A percentile compares a stretch with the other conserved stretches of the same genome.
Conservation (phyloP, 92 coral and sea anemone species). For the Parazoanthus darwini region DNA sequence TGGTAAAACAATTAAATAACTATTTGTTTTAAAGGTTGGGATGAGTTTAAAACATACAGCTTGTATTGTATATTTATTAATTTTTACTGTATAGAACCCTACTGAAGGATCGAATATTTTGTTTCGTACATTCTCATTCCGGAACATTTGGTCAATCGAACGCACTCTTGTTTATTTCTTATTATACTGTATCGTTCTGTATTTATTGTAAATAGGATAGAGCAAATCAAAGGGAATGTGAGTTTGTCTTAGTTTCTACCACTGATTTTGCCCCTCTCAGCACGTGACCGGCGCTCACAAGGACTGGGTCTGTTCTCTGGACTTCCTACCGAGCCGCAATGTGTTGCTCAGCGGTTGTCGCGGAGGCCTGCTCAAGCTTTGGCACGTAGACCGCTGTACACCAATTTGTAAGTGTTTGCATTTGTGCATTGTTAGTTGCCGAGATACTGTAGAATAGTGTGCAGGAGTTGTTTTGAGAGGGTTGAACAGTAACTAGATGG, state of each 20-base stretch:
- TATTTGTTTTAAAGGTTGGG: too few species aligned
- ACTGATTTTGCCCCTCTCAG: constrained; percentile 36
- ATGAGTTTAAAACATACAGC: too few species aligned
- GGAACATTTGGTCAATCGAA: background rate
- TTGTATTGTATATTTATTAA: too few species aligned
- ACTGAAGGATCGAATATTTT: too few species aligned
- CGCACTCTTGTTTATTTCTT: background rate
- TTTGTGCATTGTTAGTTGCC: background rate
- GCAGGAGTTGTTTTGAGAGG: background rate
- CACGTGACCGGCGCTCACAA: constrained; percentile 92
- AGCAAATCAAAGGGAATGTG: background rate
- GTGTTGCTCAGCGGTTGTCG: constrained; percentile 98
- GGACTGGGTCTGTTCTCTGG: constrained; percentile 98
- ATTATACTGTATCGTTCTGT: background rate
- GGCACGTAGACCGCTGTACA: constrained; percentile 87
- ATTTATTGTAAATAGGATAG: background rate
- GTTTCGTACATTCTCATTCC: too few species aligned
- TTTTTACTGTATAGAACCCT: too few species aligned
- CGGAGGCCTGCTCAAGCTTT: constrained; percentile 85
- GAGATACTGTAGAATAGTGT: background rate
- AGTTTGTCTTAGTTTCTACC: background rate
- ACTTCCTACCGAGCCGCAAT: constrained; percentile 77
- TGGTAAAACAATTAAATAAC: too few species aligned
- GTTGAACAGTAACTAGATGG: background rate
- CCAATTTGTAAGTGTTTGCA: constrained; percentile 74